These are phyloP conservation scores for Drosophila fungiperda DNA, from an alignment of 2,888 invertebrate species.

Conservation along the genomic window DNA sequence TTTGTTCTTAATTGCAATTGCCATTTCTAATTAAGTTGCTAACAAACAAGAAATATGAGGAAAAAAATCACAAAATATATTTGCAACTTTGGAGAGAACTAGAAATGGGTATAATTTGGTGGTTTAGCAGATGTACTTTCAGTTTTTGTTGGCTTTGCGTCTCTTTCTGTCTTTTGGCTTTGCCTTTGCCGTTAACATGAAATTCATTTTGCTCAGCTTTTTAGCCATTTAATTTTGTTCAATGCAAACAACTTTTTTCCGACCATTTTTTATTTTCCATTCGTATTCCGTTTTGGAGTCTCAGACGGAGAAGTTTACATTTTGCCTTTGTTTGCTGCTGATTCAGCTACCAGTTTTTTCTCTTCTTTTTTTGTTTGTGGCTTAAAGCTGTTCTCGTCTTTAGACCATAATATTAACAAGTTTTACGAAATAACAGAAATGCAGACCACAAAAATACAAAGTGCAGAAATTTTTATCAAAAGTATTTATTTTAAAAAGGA, in stretches of 20 bases:
- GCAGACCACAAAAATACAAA: conserved; percentile 27
- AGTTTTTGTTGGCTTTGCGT: conserved; percentile 11
- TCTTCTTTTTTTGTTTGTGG: conserved; percentile 16
- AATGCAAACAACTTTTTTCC: conserved; percentile 76
- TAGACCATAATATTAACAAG: conserved; percentile 61
- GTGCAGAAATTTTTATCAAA: conserved; percentile 49
- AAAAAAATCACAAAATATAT: conserved; percentile 30
- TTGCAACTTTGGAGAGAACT: conserved; percentile 50
- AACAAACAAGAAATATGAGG: conserved; percentile 39
- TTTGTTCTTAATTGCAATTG: conserved; percentile 72
- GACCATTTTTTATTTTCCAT: conserved; percentile 20
- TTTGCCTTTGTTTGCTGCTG: conserved; percentile 58
- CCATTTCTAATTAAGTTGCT: conserved; percentile 77
- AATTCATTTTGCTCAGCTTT: conserved; percentile 59
- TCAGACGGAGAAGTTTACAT: conserved; percentile 52
- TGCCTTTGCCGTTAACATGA: conserved; percentile 69
- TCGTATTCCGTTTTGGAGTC: conserved; percentile 24
- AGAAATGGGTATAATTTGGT: not conserved
- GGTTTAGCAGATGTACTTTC: not conserved
- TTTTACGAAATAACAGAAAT: conserved; percentile 45
- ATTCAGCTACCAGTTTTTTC: conserved; percentile 67
- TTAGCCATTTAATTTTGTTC: conserved; percentile 63
- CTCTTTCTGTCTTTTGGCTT: conserved; percentile 45
- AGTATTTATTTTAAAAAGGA: conserved; percentile 57
- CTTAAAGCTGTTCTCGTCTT: conserved; percentile 25